phyloP scores from a whole-genome alignment of 2,888 invertebrate species.

The Cephus sareptanus region DNA sequence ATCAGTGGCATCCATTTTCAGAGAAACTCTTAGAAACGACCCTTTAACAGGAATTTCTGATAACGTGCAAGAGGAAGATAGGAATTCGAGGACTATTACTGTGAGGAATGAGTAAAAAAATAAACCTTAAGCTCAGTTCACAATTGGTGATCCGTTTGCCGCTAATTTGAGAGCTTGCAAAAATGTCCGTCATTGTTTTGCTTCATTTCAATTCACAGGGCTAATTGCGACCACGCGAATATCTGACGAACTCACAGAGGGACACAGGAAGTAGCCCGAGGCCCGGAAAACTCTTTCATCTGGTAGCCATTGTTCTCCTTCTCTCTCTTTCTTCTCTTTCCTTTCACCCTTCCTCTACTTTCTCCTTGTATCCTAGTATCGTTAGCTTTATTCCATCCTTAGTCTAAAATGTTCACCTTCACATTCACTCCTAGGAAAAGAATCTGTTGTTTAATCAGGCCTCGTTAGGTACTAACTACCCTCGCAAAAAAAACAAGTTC shows the following conservation, averaged over 20 bases:
- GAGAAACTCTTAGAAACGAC: background rate
- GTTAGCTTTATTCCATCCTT: background rate
- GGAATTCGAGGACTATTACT: background rate
- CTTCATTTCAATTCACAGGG: conserved; percentile 17
- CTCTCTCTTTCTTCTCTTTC: conserved; percentile 26
- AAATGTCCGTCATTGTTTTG: conserved; percentile 11
- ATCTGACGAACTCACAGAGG: conserved; percentile 1
- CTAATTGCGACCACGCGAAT: conserved; percentile 21
- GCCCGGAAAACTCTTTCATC: conserved; percentile 54
- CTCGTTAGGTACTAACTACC: conserved; percentile 37
- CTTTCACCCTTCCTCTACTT: conserved; percentile 11
- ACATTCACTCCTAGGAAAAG: conserved; percentile 8
- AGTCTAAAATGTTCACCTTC: background rate
- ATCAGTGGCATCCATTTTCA: background rate
- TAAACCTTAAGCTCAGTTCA: background rate
- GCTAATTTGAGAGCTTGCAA: conserved; percentile 11
- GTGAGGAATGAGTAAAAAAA: background rate
- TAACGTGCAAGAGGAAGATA: background rate
- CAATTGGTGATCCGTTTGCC: background rate
- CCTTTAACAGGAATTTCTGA: background rate
- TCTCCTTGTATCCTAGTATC: background rate
- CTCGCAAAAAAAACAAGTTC: background rate
- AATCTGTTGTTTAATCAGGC: conserved; percentile 45
- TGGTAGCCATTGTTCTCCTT: conserved; percentile 39
- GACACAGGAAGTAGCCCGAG: conserved; percentile 22